A percentile compares a stretch with the other conserved stretches of the same genome.
Evolutionary conservation across 2,797 vertebrate genomes (phyloP).

Genomic region (Amblyopsis hoosieri): DNA sequence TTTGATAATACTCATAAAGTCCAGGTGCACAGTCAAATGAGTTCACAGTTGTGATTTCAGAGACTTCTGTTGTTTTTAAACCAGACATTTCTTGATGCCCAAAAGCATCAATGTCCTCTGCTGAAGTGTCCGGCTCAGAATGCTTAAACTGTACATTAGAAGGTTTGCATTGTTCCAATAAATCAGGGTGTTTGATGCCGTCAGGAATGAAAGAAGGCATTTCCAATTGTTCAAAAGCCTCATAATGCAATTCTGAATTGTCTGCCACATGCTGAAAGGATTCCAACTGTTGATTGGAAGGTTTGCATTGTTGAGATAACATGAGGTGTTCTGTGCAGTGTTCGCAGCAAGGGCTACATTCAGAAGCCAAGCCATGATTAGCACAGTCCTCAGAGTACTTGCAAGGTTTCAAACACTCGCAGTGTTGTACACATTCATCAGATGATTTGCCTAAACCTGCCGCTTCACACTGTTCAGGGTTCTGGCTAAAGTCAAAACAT

Average conservation of each 20-base stretch:
- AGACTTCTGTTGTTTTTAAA: slow-evolving; percentile 12
- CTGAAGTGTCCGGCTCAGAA: slow-evolving; percentile 57
- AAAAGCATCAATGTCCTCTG: slow-evolving; percentile 44
- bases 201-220: slow-evolving; percentile 38
- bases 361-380: slow-evolving; percentile 63
- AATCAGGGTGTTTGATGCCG: slow-evolving; percentile 14
- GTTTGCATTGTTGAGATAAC: slow-evolving; percentile 62
- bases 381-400: slow-evolving; percentile 56
- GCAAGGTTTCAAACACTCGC: slow-evolving; percentile 61
- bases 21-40: slow-evolving; percentile 27
- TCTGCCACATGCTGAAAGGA: slow-evolving; percentile 51
- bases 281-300: slow-evolving; percentile 50
- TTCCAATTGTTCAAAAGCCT: slow-evolving; percentile 41
- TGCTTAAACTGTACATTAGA: slow-evolving; percentile 36
- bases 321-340: slow-evolving; percentile 55
- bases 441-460: slow-evolving; percentile 56
- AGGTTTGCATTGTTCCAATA: slow-evolving; percentile 37
- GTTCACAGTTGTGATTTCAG: slow-evolving; percentile 34
- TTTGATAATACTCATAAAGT: slow-evolving; percentile 38
- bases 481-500: slow-evolving; percentile 48
- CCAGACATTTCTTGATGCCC: slow-evolving; percentile 41
- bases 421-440: slow-evolving; percentile 57
- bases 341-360: slow-evolving; percentile 59
- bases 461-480: slow-evolving; percentile 38
- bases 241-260: slow-evolving; percentile 40